A percentile compares a stretch with the other conserved stretches of the same genome.
Conservation (phyloP, 2,113 vertebrate genomes). For the Gila orcuttii region DNA sequence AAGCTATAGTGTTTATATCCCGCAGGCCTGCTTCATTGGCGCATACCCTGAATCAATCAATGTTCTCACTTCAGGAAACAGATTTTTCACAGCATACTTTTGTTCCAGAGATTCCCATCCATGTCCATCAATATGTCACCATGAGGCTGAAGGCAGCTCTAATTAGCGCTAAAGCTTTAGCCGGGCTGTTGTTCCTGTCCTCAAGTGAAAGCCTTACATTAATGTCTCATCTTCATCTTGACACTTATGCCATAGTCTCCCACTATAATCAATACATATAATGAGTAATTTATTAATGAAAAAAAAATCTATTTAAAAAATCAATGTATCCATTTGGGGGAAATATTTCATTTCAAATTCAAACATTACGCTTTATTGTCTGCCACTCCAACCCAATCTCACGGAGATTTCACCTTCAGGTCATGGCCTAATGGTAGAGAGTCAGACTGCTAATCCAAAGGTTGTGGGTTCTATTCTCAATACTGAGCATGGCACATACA, state of each 20-base stretch:
- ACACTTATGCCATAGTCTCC: background rate
- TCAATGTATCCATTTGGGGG: background rate
- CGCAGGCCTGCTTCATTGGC: constrained; percentile 7
- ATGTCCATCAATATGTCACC: constrained; percentile 38
- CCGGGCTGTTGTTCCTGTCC: constrained; percentile 11
- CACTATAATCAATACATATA: background rate
- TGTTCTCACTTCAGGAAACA: constrained; percentile 40
- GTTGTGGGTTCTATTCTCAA: too few relatives aligned
- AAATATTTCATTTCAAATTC: background rate
- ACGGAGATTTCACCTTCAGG: too few relatives aligned
- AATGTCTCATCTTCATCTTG: constrained; percentile 9
- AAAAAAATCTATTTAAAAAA: background rate
- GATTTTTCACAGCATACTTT: constrained; percentile 32
- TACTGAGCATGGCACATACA: too few relatives aligned
- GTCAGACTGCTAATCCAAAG: too few relatives aligned
- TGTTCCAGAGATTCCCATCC: constrained; percentile 15
- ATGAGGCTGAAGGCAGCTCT: constrained; percentile 6
- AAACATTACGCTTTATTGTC: background rate
- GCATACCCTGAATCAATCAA: constrained; percentile 9
- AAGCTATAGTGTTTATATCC: constrained; percentile 16
- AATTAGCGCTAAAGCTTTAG: constrained; percentile 27
- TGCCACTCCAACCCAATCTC: too few relatives aligned
- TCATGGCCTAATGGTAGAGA: too few relatives aligned
- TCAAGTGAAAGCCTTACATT: background rate
- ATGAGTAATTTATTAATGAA: background rate